A percentile compares a stretch with the other conserved stretches of the same genome.
phyloP scores from a whole-genome alignment of 2,797 vertebrate genomes.

The Crocidura indochinensis region DNA sequence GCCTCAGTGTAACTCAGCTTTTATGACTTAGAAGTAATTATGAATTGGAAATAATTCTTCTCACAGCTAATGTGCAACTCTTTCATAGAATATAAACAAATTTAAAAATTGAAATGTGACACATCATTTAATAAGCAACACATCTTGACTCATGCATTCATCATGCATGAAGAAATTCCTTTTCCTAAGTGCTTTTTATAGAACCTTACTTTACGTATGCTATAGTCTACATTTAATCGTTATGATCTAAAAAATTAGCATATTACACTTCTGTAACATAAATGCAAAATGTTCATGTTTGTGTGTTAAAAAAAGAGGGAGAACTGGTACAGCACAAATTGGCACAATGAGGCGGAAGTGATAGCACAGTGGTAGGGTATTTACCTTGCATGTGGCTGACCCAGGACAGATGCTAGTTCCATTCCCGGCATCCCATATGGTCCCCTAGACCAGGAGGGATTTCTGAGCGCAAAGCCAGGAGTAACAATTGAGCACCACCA shows the following conservation, averaged over 20 bases:
- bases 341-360: neutral
- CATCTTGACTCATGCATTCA: slow-evolving; percentile 15
- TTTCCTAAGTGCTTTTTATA: slow-evolving; percentile 29
- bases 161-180: slow-evolving; percentile 14
- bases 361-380: too few relatives aligned
- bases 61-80: neutral
- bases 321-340: neutral
- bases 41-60: neutral
- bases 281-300: neutral
- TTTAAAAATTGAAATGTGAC: slow-evolving; percentile 8
- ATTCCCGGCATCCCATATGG: too few relatives aligned
- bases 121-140: neutral
- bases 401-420: too few relatives aligned
- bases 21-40: neutral
- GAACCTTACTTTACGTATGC: neutral
- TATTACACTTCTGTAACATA: neutral
- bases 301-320: neutral
- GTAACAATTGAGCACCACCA: too few relatives aligned
- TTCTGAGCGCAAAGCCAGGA: too few relatives aligned
- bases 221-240: neutral
- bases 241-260: neutral
- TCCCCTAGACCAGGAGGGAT: too few relatives aligned
- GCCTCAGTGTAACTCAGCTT: neutral
- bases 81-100: neutral
- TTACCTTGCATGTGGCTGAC: too few relatives aligned